Evolutionary conservation across 2,888 invertebrate genomes (phyloP), one percentile per base, ranked within the genome.

Genomic region (Chymomyza fuscimana): DNA sequence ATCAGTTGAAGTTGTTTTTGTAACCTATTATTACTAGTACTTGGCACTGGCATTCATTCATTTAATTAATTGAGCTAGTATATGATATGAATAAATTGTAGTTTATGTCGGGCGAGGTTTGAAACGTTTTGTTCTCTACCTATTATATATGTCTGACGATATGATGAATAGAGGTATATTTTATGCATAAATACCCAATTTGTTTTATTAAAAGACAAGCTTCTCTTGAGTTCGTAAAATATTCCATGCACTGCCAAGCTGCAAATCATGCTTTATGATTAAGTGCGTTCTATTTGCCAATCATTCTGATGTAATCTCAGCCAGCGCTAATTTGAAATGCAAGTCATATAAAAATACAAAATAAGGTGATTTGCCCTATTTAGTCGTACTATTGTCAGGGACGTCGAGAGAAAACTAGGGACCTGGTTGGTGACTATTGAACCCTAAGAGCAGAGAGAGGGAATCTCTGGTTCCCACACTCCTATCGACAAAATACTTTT

Each of bases 221-320:
- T 32, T 32, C 0, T 7, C 32, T 32, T 32, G 2, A 25, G 0
- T 32, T 7, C 7, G 5, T 32, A 32, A 32, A 32, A 9, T 32
- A 32, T 32, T 32, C 32, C 6, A 0, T 32, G 32, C 32, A 32
- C 32, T 7, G 56, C 12, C 62, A 40, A 5, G 40, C 40, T 29
- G 67, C 67, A 51, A 61, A 65, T 73, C 69, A 63, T 46, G 40
- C 6, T 46, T 62, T 65, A 22, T 22, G 40, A 67, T 65, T 63
- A 7, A 5, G 32, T 32, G 32, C 32, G 7, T 7, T 32, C 22
- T 51, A 77, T 66, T 29, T 63, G 77, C 74, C 63, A 61, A 75
- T 73, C 85, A 75, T 75, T 70, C 46, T 51, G 52, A 22, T 67
- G 60, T 52, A 60, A 61, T 73, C 70, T 67, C 61, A 40, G 69